phyloP scores from a whole-genome alignment of 2,888 invertebrate species.

The Orthonevra nobilis region DNA sequence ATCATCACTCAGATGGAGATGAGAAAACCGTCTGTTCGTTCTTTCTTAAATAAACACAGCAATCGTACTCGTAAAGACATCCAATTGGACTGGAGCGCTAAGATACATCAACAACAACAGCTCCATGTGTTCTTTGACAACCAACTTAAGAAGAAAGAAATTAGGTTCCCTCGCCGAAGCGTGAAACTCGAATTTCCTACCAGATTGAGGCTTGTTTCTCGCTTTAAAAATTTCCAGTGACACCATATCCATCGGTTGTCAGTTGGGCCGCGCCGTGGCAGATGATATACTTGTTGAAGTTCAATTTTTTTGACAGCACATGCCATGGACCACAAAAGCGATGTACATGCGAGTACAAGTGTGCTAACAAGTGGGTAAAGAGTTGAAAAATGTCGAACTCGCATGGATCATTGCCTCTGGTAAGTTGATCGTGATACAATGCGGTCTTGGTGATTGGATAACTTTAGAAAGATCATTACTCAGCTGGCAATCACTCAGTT shows the following conservation, averaged over 20 bases:
- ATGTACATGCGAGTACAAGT: conserved; percentile 53
- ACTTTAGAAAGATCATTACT: not conserved
- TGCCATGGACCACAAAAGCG: conserved; percentile 41
- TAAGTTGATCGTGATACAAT: conserved; percentile 49
- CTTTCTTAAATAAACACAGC: conserved; percentile 59
- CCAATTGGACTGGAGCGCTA: conserved; percentile 73
- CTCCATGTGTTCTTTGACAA: conserved; percentile 65
- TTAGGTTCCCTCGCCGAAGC: conserved; percentile 34
- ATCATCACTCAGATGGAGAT: conserved; percentile 66
- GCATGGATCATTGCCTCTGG: conserved; percentile 48
- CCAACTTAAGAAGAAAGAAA: not conserved
- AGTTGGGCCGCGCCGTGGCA: not conserved
- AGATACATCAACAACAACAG: conserved; percentile 71
- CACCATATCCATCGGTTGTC: conserved; percentile 66
- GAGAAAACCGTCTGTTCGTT: conserved; percentile 63
- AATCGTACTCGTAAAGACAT: conserved; percentile 40
- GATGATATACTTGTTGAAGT: conserved; percentile 51
- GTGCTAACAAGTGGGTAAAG: conserved; percentile 56
- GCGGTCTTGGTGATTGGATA: not conserved
- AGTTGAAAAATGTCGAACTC: conserved; percentile 47
- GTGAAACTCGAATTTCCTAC: conserved; percentile 30
- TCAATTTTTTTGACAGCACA: conserved; percentile 51
- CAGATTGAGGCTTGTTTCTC: conserved; percentile 31
- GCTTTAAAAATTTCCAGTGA: conserved; percentile 42
- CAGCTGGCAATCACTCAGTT: not conserved